Base-by-base conservation (phyloP, 2,888 invertebrate genomes). In the Dynastes hyllus region DNA sequence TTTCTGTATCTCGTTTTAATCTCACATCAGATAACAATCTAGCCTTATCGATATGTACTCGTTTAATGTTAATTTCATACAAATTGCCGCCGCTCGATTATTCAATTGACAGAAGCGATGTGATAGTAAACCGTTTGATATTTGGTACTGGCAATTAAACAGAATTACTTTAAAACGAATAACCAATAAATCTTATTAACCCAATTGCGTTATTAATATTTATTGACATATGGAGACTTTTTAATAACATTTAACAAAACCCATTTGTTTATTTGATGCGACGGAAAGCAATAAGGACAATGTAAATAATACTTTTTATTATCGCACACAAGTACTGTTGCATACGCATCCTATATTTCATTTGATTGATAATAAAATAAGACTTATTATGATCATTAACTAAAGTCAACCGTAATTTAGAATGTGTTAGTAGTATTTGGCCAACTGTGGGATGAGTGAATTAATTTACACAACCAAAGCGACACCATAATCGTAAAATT, bases 121-220 rank as follows among this genome's bases (percentile, higher is more conserved):
- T 40, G 61, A 11, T 40, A 50, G 11, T 61, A 13, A 75, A 61
- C 29, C 8, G 11, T 61, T n/a, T 73, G 53, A 73, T 73, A 58
- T 58, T 8, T 40, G 45, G 58, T n/a, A 32, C 61, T 40, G 11
- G 13, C 79, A 78, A 81, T 76, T 78, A 78, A 78, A 76, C 66
- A 63, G 78, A 78, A 67, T 69, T 55, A 65, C 73, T 50, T 73
- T 73, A 79, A 71, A 76, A 70, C 55, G 66, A 78, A 81, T 81
- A 78, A 78, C 55, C 76, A 81, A 16, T 81, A 81, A 81, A 81
- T 81, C 79, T 73, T 78, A 76, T 78, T 81, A 78, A 40, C 63
- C 66, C 70, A 71, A 63, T 75, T 70, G 50, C 55, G 66, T 65
- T 78, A 81, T 81, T 81, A 58, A 79, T 78, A 79, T 81, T 81